These are phyloP conservation scores for Columba janthina DNA, from an alignment of 2,113 vertebrate genomes.

Conservation along the genomic window DNA sequence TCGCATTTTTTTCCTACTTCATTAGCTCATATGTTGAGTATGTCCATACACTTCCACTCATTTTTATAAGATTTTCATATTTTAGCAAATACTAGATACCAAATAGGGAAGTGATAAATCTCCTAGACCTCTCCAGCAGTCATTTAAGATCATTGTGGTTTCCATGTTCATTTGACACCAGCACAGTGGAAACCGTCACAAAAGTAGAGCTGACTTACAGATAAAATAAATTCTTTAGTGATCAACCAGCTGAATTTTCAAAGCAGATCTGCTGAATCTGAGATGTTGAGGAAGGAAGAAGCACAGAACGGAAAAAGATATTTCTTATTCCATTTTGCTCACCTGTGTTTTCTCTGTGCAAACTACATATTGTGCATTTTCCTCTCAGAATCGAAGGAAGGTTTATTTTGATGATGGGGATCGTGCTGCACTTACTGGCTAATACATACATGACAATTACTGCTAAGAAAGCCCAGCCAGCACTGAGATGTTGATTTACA, in stretches of 20 bases:
- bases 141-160: neutral
- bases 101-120: neutral
- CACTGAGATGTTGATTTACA: neutral
- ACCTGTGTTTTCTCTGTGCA: neutral
- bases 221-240: neutral
- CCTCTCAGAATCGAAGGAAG: neutral
- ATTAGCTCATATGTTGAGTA: neutral
- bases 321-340: neutral
- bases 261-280: neutral
- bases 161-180: neutral
- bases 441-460: neutral
- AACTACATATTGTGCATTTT: neutral
- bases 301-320: neutral
- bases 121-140: neutral
- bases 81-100: neutral
- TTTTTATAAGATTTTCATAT: neutral
- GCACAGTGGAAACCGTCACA: neutral
- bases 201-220: neutral
- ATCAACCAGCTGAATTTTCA: neutral
- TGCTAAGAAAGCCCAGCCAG: neutral
- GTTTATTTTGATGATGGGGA: neutral
- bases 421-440: neutral
- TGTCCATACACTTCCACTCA: fast-evolving
- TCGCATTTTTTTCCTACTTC: neutral
- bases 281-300: neutral